Evolutionary conservation across 1,140 invertebrate genomes (phyloP).

Genomic region (Danaus plexippus): DNA sequence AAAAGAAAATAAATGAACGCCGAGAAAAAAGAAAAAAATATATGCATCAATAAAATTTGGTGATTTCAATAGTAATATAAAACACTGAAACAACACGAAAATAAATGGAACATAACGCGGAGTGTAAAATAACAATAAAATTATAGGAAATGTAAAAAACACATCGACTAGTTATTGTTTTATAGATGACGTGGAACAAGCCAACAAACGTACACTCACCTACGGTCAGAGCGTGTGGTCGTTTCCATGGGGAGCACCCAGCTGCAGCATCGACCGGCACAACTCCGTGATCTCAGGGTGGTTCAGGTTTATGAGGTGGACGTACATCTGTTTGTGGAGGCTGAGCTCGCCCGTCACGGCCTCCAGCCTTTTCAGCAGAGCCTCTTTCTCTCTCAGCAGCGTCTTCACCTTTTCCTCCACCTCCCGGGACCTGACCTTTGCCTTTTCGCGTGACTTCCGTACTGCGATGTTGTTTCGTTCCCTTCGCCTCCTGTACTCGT

Average conservation of each 20-base stretch:
- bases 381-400: conserved; percentile 92
- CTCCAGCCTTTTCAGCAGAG: conserved; percentile 92
- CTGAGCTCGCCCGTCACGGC: conserved; percentile 93
- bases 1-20: too few species aligned
- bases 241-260: conserved; percentile 69
- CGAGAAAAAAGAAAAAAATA: too few species aligned
- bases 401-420: conserved; percentile 95
- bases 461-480: conserved; percentile 98
- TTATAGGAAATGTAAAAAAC: conserved; percentile 7
- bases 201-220: conserved; percentile 42
- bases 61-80: too few species aligned
- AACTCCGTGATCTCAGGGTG: conserved; percentile 76
- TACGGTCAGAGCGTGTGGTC: conserved; percentile 76
- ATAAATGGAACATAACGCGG: too few species aligned
- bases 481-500: conserved; percentile 92
- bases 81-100: conserved; percentile 1
- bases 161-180: not conserved
- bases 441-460: conserved; percentile 95
- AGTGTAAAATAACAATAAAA: conserved; percentile 11
- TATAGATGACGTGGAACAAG: conserved; percentile 10
- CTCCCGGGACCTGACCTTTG: conserved; percentile 92
- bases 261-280: conserved; percentile 75
- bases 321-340: conserved; percentile 81
- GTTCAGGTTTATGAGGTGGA: conserved; percentile 75
- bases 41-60: too few species aligned